phyloP scores from a whole-genome alignment of 2,797 vertebrate species.

The Coracias cyanogaster region DNA sequence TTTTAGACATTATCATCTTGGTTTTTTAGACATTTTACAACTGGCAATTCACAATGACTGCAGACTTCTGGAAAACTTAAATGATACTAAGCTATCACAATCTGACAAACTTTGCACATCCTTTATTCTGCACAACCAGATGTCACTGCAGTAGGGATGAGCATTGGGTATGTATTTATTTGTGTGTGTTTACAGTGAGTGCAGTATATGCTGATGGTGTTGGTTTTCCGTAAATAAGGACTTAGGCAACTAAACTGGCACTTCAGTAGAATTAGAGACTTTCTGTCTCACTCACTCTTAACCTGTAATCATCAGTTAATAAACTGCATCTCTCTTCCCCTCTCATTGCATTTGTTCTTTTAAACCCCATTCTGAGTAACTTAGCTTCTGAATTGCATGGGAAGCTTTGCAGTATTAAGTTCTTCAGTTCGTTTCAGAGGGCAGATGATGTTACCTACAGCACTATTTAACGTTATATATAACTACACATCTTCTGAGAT shows the following conservation, averaged over 20 bases:
- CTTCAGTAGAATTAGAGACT: background rate
- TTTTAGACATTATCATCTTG: background rate
- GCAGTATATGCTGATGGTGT: background rate
- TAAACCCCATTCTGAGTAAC: background rate
- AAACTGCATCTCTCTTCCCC: background rate
- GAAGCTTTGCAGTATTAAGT: background rate
- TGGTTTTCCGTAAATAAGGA: background rate
- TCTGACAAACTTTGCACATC: background rate
- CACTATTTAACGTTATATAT: background rate
- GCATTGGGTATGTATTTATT: background rate
- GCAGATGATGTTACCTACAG: background rate
- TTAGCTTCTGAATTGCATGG: background rate
- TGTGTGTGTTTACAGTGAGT: background rate
- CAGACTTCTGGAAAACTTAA: background rate
- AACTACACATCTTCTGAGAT: background rate
- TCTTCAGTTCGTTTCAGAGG: background rate
- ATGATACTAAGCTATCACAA: background rate
- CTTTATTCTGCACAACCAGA: background rate
- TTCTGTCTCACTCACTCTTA: background rate
- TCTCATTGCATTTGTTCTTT: background rate
- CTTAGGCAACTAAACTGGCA: background rate
- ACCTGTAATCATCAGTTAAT: background rate
- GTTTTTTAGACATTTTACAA: background rate
- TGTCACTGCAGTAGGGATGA: background rate
- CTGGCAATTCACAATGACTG: background rate